These are phyloP conservation scores for Eleutherodactylus coqui DNA, from an alignment of 2,797 vertebrate genomes.

Conservation along the genomic window DNA sequence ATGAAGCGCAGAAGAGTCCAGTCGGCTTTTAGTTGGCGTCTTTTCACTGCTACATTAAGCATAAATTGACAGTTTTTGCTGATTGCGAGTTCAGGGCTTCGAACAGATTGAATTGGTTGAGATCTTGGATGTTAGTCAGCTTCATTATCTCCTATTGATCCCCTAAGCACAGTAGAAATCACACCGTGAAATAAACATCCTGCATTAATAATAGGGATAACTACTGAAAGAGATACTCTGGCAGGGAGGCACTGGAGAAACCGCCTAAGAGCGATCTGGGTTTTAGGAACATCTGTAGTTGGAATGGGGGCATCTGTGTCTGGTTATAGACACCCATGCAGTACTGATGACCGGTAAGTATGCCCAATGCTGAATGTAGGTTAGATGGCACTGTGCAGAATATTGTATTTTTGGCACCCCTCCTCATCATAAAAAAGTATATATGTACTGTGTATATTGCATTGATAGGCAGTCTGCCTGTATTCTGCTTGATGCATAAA, in stretches of 20 bases:
- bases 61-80: conserved; percentile 4
- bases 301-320: too few species aligned
- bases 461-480: too few species aligned
- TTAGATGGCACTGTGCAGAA: too few species aligned
- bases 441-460: too few species aligned
- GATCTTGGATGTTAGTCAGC: not conserved
- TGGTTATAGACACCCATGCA: too few species aligned
- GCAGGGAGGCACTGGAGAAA: not conserved
- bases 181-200: not conserved
- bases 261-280: too few species aligned
- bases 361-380: too few species aligned
- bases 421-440: too few species aligned
- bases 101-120: not conserved
- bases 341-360: too few species aligned
- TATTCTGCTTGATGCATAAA: too few species aligned
- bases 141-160: conserved; percentile 46
- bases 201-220: not conserved
- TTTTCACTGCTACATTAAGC: not conserved
- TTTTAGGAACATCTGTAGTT: too few species aligned
- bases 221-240: not conserved
- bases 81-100: not conserved
- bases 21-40: not conserved
- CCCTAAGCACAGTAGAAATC: not conserved
- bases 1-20: not conserved
- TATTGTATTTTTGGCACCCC: too few species aligned